Evolutionary conservation across 2,113 vertebrate species (phyloP), one percentile per base, ranked within the genome.

Genomic region (Etia nguti): DNA sequence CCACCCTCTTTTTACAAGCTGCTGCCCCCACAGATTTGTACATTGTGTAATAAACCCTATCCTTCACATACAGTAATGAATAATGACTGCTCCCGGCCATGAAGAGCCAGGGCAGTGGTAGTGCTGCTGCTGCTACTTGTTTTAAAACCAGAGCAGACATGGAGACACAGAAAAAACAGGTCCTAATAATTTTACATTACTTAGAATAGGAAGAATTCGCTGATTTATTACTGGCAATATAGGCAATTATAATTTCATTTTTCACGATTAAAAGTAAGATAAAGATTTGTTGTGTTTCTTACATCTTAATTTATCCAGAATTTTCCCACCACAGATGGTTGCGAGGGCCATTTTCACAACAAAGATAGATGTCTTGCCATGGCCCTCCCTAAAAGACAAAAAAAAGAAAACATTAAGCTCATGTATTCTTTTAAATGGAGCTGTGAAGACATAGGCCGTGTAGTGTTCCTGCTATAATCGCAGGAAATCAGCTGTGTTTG

Each of bases 261-360:
- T 70, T 90, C 81, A 93, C 24, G 56, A 90, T 91, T 92, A 75
- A 56, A 89, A 80, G 57, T 26, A 79, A 83, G 81, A 84, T 59
- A 73, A 86, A 34, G 55, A 82, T 70, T 83, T 68, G 48, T 73
- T 62, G 80, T 57, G 56, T 82, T 86, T 95, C 99, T 98, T 97
- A 99, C 99, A 99, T 98, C 98, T 98, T 96, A 99, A 96, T 96
- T 99, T 99, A 96, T 99, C 99, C 97, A 99, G 97, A 95, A 99
- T 98, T 94, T 99, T 99, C 86, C 99, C 99, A 92, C 99, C 98
- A 93, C 98, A 99, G 90, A 99, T 96, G 6, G 98, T 98, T 80
- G 97, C 98, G 88, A 99, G 95, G 81, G 97, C 97, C 97, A 97
- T 98, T 97, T 99, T 99, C 94, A 98, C 97, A 89, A 97, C 97